These are phyloP conservation scores for Gandaritis pyraliata DNA, from an alignment of 2,888 invertebrate genomes.

Conservation along the genomic window DNA sequence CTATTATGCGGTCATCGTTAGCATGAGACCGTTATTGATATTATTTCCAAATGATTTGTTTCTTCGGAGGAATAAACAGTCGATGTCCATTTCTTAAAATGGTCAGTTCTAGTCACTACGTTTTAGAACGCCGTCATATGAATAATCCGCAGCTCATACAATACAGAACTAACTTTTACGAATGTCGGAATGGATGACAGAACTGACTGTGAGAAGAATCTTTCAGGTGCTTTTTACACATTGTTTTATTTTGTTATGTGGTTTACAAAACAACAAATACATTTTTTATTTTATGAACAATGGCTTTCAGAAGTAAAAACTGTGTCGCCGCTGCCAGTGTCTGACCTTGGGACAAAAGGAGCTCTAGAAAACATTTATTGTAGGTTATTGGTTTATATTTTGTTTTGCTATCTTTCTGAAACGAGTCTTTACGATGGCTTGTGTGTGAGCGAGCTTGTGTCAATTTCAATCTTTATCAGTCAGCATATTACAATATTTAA, in stretches of 20 bases:
- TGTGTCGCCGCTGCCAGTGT: conserved; percentile 28
- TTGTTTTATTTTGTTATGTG: conserved; percentile 14
- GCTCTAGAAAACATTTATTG: conserved; percentile 33
- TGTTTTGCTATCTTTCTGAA: conserved; percentile 22
- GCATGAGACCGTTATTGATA: too few species aligned
- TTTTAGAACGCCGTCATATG: too few species aligned
- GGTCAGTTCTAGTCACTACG: too few species aligned
- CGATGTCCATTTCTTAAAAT: too few species aligned
- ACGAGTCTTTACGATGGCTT: conserved; percentile 18
- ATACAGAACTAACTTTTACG: too few species aligned
- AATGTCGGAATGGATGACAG: too few species aligned
- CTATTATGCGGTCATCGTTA: too few species aligned
- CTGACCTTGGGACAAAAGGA: conserved; percentile 32
- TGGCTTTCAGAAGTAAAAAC: conserved; percentile 34
- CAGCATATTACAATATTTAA: background rate
- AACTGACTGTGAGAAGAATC: background rate
- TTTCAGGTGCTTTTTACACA: background rate
- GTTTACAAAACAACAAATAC: conserved; percentile 5
- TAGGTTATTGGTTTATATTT: conserved; percentile 23
- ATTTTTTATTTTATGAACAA: conserved; percentile 21
- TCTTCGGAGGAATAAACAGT: too few species aligned
- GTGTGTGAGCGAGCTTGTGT: conserved; percentile 9
- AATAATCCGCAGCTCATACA: too few species aligned
- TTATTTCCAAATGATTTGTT: too few species aligned
- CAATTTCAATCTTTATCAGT: background rate